Conservation (phyloP, 2,113 vertebrate species). For the Sebastes schlegelii region DNA sequence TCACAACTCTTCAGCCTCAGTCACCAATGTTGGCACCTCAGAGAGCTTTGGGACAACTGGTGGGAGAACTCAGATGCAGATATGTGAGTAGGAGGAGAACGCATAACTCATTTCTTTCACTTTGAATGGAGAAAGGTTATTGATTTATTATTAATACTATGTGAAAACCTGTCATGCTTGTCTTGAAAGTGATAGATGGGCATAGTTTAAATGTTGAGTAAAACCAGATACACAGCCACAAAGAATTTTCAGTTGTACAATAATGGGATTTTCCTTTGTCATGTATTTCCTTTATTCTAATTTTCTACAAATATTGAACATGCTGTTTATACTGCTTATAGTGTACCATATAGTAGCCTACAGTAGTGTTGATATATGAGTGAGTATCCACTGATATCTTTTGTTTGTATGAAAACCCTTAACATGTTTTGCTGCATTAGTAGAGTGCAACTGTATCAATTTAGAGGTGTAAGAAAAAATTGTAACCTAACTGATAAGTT, state of each 20-base stretch:
- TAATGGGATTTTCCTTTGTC: not conserved
- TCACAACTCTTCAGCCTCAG: slow-evolving; percentile 65
- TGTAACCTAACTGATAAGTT: not conserved
- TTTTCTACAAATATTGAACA: not conserved
- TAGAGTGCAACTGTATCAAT: not conserved
- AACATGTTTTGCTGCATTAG: not conserved
- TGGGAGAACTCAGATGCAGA: slow-evolving; percentile 60
- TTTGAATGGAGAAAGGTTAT: not conserved
- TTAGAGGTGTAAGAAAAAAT: not conserved
- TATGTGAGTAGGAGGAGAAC: slow-evolving; percentile 21
- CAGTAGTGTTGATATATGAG: not conserved
- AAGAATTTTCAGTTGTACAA: not conserved
- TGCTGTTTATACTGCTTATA: not conserved
- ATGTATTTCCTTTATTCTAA: not conserved
- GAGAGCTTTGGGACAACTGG: slow-evolving; percentile 67
- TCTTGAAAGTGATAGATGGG: not conserved
- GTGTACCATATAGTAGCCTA: not conserved
- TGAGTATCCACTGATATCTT: not conserved
- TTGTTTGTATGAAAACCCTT: not conserved
- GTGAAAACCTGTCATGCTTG: not conserved
- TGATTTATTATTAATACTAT: not conserved
- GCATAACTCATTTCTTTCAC: no score
- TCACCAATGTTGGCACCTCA: slow-evolving; percentile 64
- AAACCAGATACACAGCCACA: not conserved
- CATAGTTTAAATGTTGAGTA: not conserved